Evolutionary conservation across 2,888 invertebrate genomes (phyloP), one percentile per base, ranked within the genome.

Genomic region (Phyto melanocephala): DNA sequence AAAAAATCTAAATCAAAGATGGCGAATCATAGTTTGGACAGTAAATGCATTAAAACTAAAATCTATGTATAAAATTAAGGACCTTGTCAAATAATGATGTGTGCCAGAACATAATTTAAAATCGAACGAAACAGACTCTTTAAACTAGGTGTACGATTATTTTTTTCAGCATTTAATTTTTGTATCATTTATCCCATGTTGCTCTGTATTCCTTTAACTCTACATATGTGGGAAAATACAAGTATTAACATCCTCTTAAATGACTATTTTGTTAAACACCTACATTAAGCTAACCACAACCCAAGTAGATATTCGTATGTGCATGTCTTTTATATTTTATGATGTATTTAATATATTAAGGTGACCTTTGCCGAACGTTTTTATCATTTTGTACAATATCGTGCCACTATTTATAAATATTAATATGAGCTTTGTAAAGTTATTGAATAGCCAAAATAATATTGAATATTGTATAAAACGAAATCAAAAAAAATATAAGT

Each of bases 151-250:
- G n/a, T n/a, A n/a, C n/a, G n/a, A n/a, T n/a, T n/a, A n/a, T n/a
- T n/a, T n/a, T n/a, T n/a, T n/a, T n/a, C n/a, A n/a, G n/a, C n/a
- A n/a, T 28, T 28, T 28, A 28, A 5, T 54, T 54, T 15, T 17
- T 33, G 47, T 47, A 6, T 47, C 10, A 17, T 2, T 35, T 24
- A 62, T 77, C 45, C 3, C 35, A n/a, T 54, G 54, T 54, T 24
- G 45, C 54, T 20, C 52, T 70, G 8, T 63, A 17, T 0, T 28
- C 5, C 15, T 35, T 54, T 13, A 37, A 35, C 24, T 70, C 15
- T 22, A 67, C 37, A 65, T 76, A 79, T 79, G 82, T 79, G 82
- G 79, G 82, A 82, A 79, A 82, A 79, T 79, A 71, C 52, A 70
- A 17, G 50, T 37, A 58, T 58, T 56, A 58, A 74, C 62, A 78